Evolutionary conservation across 2,113 vertebrate species (phyloP), one percentile per base, ranked within the genome.

Genomic region (Lamprotornis superbus): DNA sequence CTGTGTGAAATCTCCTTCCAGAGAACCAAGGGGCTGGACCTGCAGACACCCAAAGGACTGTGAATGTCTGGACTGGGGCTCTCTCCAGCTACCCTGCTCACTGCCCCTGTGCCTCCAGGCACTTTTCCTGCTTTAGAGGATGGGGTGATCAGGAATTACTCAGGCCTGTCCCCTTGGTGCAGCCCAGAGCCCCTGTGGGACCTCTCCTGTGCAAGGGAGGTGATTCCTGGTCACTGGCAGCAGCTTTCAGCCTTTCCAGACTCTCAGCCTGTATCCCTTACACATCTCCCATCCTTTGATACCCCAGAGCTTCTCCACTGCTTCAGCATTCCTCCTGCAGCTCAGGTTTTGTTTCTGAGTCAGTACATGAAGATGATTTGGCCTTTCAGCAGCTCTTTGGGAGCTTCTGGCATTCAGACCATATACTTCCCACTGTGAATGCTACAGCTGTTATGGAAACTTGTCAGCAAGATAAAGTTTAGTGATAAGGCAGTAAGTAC

Each of bases 21-120:
- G 40, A 50, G 37, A 56, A 10, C 13, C 9, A 15, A 46, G 83
- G 31, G 44, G 20, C 50, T 90, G 6, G 12, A 77, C 24, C 14
- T 64, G 49, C 33, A 15, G 9, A 7, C 30, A 22, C 31, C 42
- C 30, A 28, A 40, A 71, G 67, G 20, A 2, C 30, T 47, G 25
- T 2, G 1, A 8, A 1, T 33, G 12, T 20, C 52, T 63, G 39
- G 16, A 12, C 1, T 53, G 44, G 17, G 39, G 6, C 23, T 6
- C n/a, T 30, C 57, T 83, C 40, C 33, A 56, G 44, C 25, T 40
- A 1, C 12, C 9, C 52, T 60, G 35, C 18, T 53, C 31, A 12
- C 50, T 65, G 35, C 10, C 20, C 28, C 8, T 23, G 40, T 46
- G 19, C 30, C 30, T 55, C 57, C 63, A 42, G 42, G 16, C 8